These are phyloP conservation scores for Myiozetetes cayanensis DNA, from an alignment of 2,113 vertebrate species.

Conservation along the genomic window DNA sequence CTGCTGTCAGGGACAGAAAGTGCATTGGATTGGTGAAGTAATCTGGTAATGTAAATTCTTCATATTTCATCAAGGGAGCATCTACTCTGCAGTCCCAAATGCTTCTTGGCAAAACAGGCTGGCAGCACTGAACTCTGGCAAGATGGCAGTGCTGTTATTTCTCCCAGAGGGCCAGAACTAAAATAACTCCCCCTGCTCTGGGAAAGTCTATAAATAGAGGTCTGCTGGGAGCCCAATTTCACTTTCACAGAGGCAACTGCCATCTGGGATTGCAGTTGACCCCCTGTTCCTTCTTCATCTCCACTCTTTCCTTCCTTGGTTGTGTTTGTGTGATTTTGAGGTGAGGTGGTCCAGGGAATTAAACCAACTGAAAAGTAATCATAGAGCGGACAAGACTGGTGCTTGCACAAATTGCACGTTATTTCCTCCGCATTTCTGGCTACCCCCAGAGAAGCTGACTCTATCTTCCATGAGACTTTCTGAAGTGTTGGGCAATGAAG, in stretches of 20 bases:
- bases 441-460: not conserved
- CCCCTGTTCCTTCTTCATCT: not conserved
- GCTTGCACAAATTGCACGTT: not conserved
- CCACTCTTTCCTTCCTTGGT: not conserved
- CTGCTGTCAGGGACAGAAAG: not conserved
- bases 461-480: not conserved
- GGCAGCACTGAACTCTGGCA: not conserved
- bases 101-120: slow-evolving; percentile 25
- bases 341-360: not conserved
- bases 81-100: slow-evolving; percentile 13
- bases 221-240: not conserved
- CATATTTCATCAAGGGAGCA: slow-evolving; percentile 34
- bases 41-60: slow-evolving; percentile 33
- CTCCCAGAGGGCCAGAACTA: not conserved
- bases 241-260: not conserved
- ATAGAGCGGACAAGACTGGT: not conserved
- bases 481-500: not conserved
- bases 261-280: not conserved
- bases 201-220: slow-evolving; percentile 2
- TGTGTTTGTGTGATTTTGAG: not conserved
- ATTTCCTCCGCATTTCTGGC: not conserved
- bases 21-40: not conserved
- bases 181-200: not conserved
- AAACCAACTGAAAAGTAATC: not conserved
- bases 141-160: not conserved